Conservation (phyloP, 2,113 vertebrate species). For the Rhynchopsitta pachyrhyncha region DNA sequence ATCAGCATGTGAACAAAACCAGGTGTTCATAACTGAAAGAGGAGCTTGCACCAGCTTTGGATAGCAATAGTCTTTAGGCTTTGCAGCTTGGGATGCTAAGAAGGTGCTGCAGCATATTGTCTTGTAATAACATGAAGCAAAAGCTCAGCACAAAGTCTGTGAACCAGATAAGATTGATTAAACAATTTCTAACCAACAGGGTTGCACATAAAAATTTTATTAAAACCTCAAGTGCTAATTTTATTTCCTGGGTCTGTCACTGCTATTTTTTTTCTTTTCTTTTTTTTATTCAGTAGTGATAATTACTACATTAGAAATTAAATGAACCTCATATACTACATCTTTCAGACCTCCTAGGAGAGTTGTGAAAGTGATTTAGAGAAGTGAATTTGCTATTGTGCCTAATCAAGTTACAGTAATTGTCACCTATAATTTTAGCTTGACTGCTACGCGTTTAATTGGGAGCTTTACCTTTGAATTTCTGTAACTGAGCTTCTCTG, state of each 20-base stretch:
- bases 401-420: slow-evolving; percentile 75
- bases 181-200: slow-evolving; percentile 70
- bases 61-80: not conserved
- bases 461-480: slow-evolving; percentile 34
- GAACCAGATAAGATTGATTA: slow-evolving; percentile 73
- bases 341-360: slow-evolving; percentile 66
- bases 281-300: slow-evolving; percentile 67
- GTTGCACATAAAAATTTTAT: slow-evolving; percentile 72
- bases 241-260: slow-evolving; percentile 70
- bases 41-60: not conserved
- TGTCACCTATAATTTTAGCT: slow-evolving; percentile 75
- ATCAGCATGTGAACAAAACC: not conserved
- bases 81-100: slow-evolving; percentile 8
- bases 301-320: slow-evolving; percentile 78
- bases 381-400: slow-evolving; percentile 66
- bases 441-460: slow-evolving; percentile 63
- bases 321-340: slow-evolving; percentile 74
- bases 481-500: not conserved
- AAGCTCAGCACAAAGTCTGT: slow-evolving; percentile 58
- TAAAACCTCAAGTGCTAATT: slow-evolving; percentile 73
- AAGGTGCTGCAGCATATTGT: slow-evolving; percentile 47
- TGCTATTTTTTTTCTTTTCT: slow-evolving; percentile 51
- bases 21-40: not conserved
- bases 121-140: slow-evolving; percentile 51
- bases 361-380: slow-evolving; percentile 68